A percentile compares a stretch with the other conserved stretches of the same genome.
phyloP scores from a whole-genome alignment of 2,797 vertebrate species.

The Jordanella pulchra region DNA sequence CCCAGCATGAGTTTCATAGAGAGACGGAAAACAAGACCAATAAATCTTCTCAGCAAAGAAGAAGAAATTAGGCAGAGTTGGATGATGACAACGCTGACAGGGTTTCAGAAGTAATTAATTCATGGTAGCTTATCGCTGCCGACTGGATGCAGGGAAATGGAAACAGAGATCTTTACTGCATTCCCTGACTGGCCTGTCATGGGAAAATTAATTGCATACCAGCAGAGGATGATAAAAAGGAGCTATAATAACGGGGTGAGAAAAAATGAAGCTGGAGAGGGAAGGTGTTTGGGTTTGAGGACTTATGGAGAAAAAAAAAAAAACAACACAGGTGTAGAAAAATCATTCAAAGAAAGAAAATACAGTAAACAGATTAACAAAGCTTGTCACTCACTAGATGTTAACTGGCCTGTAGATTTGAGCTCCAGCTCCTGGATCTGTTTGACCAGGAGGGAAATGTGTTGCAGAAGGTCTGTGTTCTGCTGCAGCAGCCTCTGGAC shows the following conservation, averaged over 20 bases:
- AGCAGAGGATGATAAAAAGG: constrained; percentile 39
- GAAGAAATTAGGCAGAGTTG: constrained; percentile 30
- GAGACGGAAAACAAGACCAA: constrained; percentile 25
- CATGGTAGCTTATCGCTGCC: constrained; percentile 22
- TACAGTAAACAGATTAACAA: background rate
- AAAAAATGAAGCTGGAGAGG: constrained; percentile 9
- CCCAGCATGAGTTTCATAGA: background rate
- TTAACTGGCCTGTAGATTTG: constrained; percentile 84
- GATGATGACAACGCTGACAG: constrained; percentile 32
- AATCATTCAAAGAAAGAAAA: background rate
- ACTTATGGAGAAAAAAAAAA: background rate
- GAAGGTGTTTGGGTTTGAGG: constrained; percentile 3
- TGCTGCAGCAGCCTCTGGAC: constrained; percentile 95
- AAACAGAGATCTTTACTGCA: constrained; percentile 34
- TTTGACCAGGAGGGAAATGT: constrained; percentile 94
- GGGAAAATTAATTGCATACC: constrained; percentile 51
- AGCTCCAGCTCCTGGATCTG: constrained; percentile 97
- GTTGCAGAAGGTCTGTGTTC: constrained; percentile 95
- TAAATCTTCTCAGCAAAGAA: constrained; percentile 15
- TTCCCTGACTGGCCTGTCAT: constrained; percentile 37
- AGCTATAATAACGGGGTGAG: constrained; percentile 16
- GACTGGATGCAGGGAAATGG: constrained; percentile 26
- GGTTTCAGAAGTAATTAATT: constrained; percentile 48
- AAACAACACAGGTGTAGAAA: background rate
- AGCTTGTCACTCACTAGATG: constrained; percentile 81